Evolutionary conservation across 2,797 vertebrate species (phyloP), one percentile per base, ranked within the genome.

Genomic region (Amblyraja radiata): DNA sequence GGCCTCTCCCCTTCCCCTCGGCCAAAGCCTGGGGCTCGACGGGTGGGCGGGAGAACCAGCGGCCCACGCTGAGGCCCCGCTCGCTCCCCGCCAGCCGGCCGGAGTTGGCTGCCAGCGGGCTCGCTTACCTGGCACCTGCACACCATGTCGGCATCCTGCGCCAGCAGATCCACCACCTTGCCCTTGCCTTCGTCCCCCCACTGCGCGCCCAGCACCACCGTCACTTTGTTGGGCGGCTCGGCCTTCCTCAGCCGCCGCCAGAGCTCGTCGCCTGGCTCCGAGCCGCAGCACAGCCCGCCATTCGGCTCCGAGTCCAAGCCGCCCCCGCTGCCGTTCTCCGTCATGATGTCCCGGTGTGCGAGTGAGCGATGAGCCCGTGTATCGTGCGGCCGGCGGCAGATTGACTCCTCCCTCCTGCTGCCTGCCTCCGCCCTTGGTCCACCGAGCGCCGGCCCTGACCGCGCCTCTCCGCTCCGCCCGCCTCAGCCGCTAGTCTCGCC

Each of bases 141-240:
- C 0, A 97, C 97, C 71, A 98, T 96, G 63, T 97, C 97, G 58
- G 97, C 97, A 93, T 97, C 97, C 96, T 97, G 97, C 0, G 97
- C 97, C 90, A 97, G 95, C 94, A 97, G 94, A 94, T 97, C 97
- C 93, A 97, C 97, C 94, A 97, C 96, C 95, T 97, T 97, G 10
- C 97, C 97, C 79, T 97, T 97, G 14, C 97, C 97, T 93, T 97
- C 97, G 95, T 97, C 97, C 14, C 97, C 97, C 97, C 97, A 97
- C 93, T 97, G 97, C 9, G 97, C 97, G 0, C 97, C 97, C 28
- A 97, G 96, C n/a, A 97, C 97, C 0, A 98, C 97, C 36, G 97
- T 97, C 95, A 97, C 96, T 96, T 96, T 96, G 95, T 97, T 97
- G 83, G 95, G 95, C 0, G 96, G 96, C 93, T 97, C 97, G 28